Evolutionary conservation across 2,797 vertebrate species (phyloP), one percentile per base, ranked within the genome.

Genomic region (Enteromius unitaeniatus): DNA sequence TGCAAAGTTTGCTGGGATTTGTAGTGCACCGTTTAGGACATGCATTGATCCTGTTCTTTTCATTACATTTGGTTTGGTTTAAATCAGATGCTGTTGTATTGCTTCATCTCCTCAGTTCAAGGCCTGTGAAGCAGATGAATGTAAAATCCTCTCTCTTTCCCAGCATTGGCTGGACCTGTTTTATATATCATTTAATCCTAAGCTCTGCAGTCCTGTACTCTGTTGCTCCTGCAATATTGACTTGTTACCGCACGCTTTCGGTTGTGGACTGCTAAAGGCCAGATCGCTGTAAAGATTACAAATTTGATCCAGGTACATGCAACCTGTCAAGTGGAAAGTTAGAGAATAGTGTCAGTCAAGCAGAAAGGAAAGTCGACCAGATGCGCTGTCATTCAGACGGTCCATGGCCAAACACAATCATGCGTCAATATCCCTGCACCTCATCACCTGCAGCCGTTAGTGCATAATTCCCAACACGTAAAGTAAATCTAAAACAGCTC

Each of bases 221-320:
- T 45, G 53, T 72, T 72, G 17, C 67, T 60, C 10, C 37, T 34
- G n/a, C 26, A 11, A 26, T 72, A 81, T 81, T 81, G 68, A 81
- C 51, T 72, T 72, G 79, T 72, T 80, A 19, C 17, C 31, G 21
- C 51, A 2, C 13, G 23, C 49, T 60, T 72, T 42, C 7, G 23
- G 37, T 72, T 60, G 23, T 81, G 19, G n/a, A 60, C 67, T 72
- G 79, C 68, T 62, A 34, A 72, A 81, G 68, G 68, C 79, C 79
- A 81, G 79, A 81, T 72, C 58, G 23, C 79, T 81, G 67, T 70
- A 47, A 72, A 81, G 79, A 72, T 81, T 81, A 72, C 40, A 60
- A 42, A 81, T 81, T 60, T 69, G 51, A 72, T 81, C 40, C 68
- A 15, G 79, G 79, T 45, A 60, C 67, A 81, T 37, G 68, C n/a